Percentiles rank a stretch among this genome's conserved stretches.
Conservation (phyloP, 2,888 invertebrate species). For the Colostygia pectinataria region DNA sequence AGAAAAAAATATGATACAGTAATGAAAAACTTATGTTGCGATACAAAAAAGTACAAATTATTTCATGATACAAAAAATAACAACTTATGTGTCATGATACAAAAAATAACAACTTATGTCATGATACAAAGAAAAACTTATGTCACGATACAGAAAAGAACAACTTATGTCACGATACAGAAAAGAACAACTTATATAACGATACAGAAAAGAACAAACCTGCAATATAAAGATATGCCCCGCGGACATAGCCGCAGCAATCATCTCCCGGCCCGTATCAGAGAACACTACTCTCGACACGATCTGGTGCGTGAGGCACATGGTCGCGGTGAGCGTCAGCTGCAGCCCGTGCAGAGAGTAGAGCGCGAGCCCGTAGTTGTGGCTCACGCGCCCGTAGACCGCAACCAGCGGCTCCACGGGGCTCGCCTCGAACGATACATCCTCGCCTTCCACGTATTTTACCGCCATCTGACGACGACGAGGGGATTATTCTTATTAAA, state of each 20-base stretch:
- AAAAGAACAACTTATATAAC: no score
- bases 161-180: no score
- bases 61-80: no score
- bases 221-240: slow-evolving; percentile 71
- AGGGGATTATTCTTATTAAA: no score
- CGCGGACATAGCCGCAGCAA: slow-evolving; percentile 69
- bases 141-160: no score
- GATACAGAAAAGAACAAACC: slow-evolving; percentile 43
- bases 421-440: slow-evolving; percentile 61
- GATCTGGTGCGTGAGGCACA: slow-evolving; percentile 70
- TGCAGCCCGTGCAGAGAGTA: slow-evolving; percentile 33
- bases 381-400: slow-evolving; percentile 54
- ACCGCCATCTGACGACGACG: slow-evolving; percentile 47
- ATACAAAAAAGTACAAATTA: no score
- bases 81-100: no score
- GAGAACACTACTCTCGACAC: slow-evolving; percentile 66
- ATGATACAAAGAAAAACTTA: no score
- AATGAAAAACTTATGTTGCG: no score
- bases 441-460: slow-evolving; percentile 52
- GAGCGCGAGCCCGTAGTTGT: slow-evolving; percentile 62
- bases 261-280: slow-evolving; percentile 56
- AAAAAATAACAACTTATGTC: no score
- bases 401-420: slow-evolving; percentile 63
- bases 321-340: slow-evolving; percentile 38
- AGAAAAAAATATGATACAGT: no score